Evolutionary conservation across 2,888 invertebrate genomes (phyloP), one percentile per base, ranked within the genome.

Genomic region (Drosophila diplacantha): DNA sequence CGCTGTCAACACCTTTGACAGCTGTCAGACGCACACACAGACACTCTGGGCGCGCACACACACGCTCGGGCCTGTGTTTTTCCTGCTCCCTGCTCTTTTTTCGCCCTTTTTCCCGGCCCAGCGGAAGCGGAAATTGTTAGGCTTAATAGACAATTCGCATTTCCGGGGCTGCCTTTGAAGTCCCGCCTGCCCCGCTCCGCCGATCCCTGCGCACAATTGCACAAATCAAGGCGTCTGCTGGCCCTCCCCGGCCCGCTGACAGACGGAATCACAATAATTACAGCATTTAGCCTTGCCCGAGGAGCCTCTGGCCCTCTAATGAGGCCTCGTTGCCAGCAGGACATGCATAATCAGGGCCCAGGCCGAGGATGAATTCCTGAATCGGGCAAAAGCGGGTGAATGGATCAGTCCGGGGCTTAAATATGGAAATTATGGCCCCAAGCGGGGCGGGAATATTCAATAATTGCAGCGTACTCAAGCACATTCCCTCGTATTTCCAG

Each of bases 401-500:
- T 8, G 47, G 20, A 46, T 22, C 26, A 34, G 14, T 39, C 11
- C 12, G 6, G 20, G 9, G n/a, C 46, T 20, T 39, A 35, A 22
- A 29, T 31, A 46, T 52, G 50, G 34, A 34, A 34, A 29, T 35
- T 46, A 20, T 26, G 2, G 22, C 39, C 8, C 1, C 9, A 9
- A 22, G 16, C 41, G 16, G 29, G 1, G 12, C 3, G 4, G 16
- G 31, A 46, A 49, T 37, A 50, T n/a, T n/a, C n/a, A 61, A 35
- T 43, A 22, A 59, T 59, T 32, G 22, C 39, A 39, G 39, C 22
- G 39, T 8, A 39, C 22, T 22, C 22, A 22, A 22, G 22, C 4
- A 22, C 22, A 22, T 22, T 22, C 22, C 16, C 22, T 11, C 11
- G 2, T 18, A 11, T 1, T 62, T 75, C 2, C 92, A 96, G 96